Base-by-base conservation (phyloP, 2,888 invertebrate genomes). In the Alloscopus bannaensis region DNA sequence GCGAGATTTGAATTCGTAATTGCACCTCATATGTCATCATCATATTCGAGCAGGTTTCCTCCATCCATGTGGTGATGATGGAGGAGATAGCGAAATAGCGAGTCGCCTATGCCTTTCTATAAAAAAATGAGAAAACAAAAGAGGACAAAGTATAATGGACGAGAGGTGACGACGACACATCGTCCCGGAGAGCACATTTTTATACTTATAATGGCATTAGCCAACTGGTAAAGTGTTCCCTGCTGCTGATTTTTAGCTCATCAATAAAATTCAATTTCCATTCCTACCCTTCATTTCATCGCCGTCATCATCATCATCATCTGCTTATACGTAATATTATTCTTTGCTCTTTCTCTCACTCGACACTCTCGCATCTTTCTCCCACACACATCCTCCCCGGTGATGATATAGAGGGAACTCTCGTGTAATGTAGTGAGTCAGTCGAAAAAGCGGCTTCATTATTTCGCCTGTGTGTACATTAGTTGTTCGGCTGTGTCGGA, bases 181-280 rank as follows among this genome's bases (percentile, higher is more conserved):
- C 16, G 29, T 31, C 36, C 59, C 57, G 68, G 28, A 18, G 57
- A n/a, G n/a, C n/a, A n/a, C n/a, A n/a, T n/a, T n/a, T n/a, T n/a
- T 68, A 60, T 69, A 36, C 26, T 36, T 52, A 55, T 29, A 52
- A 60, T 60, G 65, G 70, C 42, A 82, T 80, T 80, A 83, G 66
- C 82, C 77, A 83, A 83, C 72, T 81, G 77, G 65, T 78, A 65
- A 71, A 62, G 6, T 65, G 36, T 73, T 68, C 60, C 29, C 18
- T 62, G 24, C 52, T 69, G 60, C 60, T 66, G 73, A 78, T 81
- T 81, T 81, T 83, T 80, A 77, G 68, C 77, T 83, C 76, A 81
- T 81, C 80, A 83, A 83, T 80, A 72, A 77, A 81, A 83, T 70
- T 81, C 81, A 81, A 83, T 81, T 83, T 83, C 71, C 75, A 78